Evolutionary conservation across 2,113 vertebrate species (phyloP).

Genomic region (Spilogale gracilis): DNA sequence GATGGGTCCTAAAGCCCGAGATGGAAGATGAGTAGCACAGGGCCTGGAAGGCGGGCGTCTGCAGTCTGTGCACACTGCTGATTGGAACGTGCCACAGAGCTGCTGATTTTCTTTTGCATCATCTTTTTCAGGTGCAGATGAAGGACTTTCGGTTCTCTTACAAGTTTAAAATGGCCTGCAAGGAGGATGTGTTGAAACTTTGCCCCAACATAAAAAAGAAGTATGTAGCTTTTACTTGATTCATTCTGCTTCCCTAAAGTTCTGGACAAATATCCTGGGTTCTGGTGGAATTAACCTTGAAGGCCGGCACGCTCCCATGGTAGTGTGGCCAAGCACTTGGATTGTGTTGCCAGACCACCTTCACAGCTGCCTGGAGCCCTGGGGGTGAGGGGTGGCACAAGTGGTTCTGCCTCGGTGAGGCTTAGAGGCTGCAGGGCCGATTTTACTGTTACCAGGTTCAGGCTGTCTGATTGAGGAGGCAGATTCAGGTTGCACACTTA

Average conservation of each 20-base stretch:
- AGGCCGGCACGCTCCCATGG: not conserved
- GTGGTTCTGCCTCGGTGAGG: not conserved
- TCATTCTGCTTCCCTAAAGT: not conserved
- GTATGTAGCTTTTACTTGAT: conserved; percentile 86
- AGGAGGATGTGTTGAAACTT: conserved; percentile 97
- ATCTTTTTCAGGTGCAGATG: conserved; percentile 94
- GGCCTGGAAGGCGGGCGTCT: not conserved
- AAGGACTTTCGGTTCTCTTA: conserved; percentile 99
- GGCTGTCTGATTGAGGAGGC: not conserved
- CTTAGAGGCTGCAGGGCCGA: not conserved
- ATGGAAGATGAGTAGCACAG: not conserved
- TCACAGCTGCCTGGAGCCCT: not conserved
- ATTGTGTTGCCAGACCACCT: not conserved
- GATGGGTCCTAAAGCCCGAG: not conserved
- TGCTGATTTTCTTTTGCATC: conserved; percentile 40
- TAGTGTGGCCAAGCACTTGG: too few relatives aligned
- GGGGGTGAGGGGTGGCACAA: not conserved
- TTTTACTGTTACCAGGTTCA: not conserved
- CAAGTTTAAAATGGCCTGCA: conserved; percentile 99
- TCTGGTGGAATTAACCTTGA: not conserved
- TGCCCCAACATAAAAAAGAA: conserved; percentile 99
- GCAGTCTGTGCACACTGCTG: not conserved
- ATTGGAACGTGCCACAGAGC: not conserved
- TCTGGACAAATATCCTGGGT: not conserved
- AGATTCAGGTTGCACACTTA: not conserved